Evolutionary conservation across 2,113 vertebrate species (phyloP), one percentile per base, ranked within the genome.

Genomic region (human (Homo sapiens)): DNA sequence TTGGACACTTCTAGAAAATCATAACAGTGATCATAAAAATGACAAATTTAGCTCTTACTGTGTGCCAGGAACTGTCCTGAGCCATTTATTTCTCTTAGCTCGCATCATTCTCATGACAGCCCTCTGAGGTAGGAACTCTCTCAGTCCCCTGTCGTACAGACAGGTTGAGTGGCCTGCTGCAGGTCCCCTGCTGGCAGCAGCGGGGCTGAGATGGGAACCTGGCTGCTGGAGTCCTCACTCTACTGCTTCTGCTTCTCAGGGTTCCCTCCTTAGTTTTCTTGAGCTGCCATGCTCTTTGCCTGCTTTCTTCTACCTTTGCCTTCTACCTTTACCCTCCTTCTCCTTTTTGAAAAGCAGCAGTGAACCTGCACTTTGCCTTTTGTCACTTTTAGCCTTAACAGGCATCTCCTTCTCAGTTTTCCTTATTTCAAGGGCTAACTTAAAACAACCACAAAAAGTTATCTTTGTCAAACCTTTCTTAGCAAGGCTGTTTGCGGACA

Each of bases 1-100:
- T 94, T 64, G 86, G 81, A 93, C 12, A 43, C 30, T 66, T 93
- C 40, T 75, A 35, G 88, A 94, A 95, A 90, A 61, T 17, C 23
- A 76, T 64, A 43, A 89, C 43, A 72, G n/a, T 25, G 43, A 70
- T 72, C 55, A 76, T 93, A 93, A 90, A 84, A 81, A 89, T 76
- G 70, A 88, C 68, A 85, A 70, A 85, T 59, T 75, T 88, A 84
- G 64, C 75, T 68, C 55, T 52, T 66, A 40, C 14, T 35, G 16
- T 81, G 83, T 43, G 76, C 87, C 89, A 93, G 45, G 35, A 90
- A 72, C 59, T 52, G 61, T 66, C 35, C 61, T 80, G 57, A 78
- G n/a, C 27, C 32, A 80, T 84, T 88, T 59, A 59, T 70, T 84
- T 87, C 92, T 73, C 50, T 78, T 30, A 92, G 82, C 59, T 92